phyloP scores from a whole-genome alignment of 2,113 vertebrate genomes.

The Centropus unirufus region DNA sequence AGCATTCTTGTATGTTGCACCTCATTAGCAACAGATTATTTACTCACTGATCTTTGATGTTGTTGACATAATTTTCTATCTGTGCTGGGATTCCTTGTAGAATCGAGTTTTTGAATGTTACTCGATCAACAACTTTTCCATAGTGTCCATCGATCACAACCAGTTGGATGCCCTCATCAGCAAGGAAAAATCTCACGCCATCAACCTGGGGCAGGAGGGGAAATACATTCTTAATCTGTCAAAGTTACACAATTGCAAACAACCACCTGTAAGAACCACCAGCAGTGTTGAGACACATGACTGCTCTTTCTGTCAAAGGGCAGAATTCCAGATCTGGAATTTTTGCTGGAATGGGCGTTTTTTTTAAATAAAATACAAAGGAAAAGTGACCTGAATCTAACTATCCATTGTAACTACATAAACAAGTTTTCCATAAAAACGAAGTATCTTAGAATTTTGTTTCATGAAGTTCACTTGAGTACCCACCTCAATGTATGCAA shows the following conservation, averaged over 20 bases:
- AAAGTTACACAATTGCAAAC: background rate
- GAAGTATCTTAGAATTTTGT: background rate
- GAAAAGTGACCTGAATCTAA: background rate
- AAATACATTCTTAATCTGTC: background rate
- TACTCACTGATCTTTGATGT: conserved; percentile 86
- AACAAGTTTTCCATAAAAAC: background rate
- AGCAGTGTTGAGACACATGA: rapidly evolving
- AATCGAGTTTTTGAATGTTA: conserved; percentile 82
- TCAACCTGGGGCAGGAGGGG: conserved; percentile 81
- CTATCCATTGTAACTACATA: background rate
- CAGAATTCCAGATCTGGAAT: background rate
- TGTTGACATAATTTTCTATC: conserved; percentile 85
- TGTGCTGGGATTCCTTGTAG: conserved; percentile 91
- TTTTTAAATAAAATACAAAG: background rate
- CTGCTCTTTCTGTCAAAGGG: background rate
- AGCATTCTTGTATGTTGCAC: background rate
- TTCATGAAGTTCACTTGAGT: background rate
- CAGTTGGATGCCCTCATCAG: conserved; percentile 89
- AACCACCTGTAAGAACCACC: background rate
- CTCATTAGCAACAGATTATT: background rate
- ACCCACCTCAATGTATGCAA: conserved; percentile 86
- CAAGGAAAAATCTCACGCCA: conserved; percentile 80
- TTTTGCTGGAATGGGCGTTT: background rate
- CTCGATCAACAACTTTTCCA: conserved; percentile 84
- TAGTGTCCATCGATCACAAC: conserved; percentile 84